Percentiles rank a stretch among this genome's conserved stretches.
These are phyloP conservation scores for Mya arenaria DNA, from an alignment of 1,140 invertebrate species.

Conservation along the genomic window DNA sequence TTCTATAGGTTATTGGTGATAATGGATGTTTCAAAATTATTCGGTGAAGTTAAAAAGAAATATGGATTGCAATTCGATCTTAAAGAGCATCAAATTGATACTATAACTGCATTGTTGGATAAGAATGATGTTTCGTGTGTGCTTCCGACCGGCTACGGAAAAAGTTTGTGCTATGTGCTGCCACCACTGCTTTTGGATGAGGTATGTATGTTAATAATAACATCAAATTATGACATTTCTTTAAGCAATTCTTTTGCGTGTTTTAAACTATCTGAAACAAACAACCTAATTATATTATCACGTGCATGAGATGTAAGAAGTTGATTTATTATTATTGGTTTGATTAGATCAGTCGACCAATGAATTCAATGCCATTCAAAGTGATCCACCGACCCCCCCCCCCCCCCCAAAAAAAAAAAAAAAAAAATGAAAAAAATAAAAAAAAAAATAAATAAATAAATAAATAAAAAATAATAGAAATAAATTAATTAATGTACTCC, in stretches of 20 bases:
- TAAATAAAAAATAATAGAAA: too few species aligned
- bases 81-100: background rate
- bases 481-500: too few species aligned
- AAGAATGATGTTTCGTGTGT: constrained; percentile 5
- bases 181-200: background rate
- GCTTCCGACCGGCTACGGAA: constrained; percentile 4
- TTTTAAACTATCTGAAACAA: too few species aligned
- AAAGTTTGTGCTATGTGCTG: constrained; percentile 15
- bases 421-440: too few species aligned
- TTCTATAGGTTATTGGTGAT: background rate
- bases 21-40: background rate
- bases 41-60: background rate
- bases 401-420: too few species aligned
- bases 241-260: background rate
- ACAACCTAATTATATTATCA: too few species aligned
- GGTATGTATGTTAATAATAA: background rate
- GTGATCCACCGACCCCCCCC: too few species aligned
- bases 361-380: too few species aligned
- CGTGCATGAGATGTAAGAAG: too few species aligned
- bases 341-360: too few species aligned
- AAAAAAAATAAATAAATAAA: too few species aligned
- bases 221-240: background rate
- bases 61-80: constrained; percentile 5
- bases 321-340: too few species aligned
- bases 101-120: background rate